Evolutionary conservation across 2,888 invertebrate species (phyloP), one percentile per base, ranked within the genome.

Genomic region (Clusia tigrina): DNA sequence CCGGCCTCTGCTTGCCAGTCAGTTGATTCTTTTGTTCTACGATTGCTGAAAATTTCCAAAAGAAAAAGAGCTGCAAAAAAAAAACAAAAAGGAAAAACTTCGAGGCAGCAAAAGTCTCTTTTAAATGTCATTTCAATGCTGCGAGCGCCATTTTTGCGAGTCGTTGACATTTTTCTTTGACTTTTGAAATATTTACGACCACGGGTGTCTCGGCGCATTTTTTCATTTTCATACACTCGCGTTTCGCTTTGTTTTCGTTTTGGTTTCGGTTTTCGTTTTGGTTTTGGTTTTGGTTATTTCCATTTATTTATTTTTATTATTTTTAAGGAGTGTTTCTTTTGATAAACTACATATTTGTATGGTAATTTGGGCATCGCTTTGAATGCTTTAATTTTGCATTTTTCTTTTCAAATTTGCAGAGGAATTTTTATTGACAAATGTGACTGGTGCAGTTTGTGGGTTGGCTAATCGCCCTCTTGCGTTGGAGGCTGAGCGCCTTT

Each of bases 131-230:
- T 32, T 32, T 32, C 32, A 9, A 32, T n/a, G n/a, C n/a, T n/a
- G n/a, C n/a, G n/a, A n/a, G n/a, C n/a, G n/a, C n/a, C n/a, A n/a
- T n/a, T n/a, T n/a, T n/a, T n/a, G n/a, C n/a, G n/a, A 65, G 61
- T 67, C 64, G 76, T 71, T 77, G 74, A 74, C 74, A 74, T 76
- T 74, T 77, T 77, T 74, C 42, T 54, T 71, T 76, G 74, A 73
- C 76, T 74, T 74, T 76, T 62, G 25, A 69, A 68, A 65, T 67
- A 68, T 65, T 70, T 71, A 10, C 23, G 51, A 65, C 38, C 60
- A 48, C 65, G 62, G 54, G 15, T 51, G 53, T 63, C 65, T n/a
- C n/a, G n/a, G n/a, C n/a, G n/a, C n/a, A n/a, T 53, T 20, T 32
- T 60, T 65, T 67, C 58, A 54, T 55, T 65, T 60, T 58, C 60